Percentiles rank a stretch among this genome's conserved stretches.
These are phyloP conservation scores for Rhagium mordax DNA, from an alignment of 2,888 invertebrate genomes.

Conservation along the genomic window DNA sequence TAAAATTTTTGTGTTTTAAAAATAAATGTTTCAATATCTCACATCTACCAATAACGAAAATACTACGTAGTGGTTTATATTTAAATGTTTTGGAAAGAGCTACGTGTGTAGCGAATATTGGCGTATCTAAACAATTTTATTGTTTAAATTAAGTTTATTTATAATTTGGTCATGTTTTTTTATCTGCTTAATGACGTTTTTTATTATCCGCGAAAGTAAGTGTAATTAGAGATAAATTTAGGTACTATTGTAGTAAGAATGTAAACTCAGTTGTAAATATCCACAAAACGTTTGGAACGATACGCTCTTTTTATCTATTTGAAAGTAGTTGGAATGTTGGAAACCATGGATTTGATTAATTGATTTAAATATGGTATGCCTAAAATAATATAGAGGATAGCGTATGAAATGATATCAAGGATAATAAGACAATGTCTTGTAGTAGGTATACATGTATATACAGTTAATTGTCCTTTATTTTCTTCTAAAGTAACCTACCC, in stretches of 20 bases:
- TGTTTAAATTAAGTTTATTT: constrained; percentile 21
- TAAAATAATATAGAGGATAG: too few relatives aligned
- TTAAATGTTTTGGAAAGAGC: background rate
- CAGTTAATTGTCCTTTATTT: too few relatives aligned
- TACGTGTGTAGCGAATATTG: background rate
- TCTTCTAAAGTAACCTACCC: too few relatives aligned
- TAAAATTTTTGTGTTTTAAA: too few relatives aligned
- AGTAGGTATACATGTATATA: too few relatives aligned
- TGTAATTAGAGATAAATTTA: constrained; percentile 4
- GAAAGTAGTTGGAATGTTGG: too few relatives aligned
- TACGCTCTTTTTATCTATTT: too few relatives aligned
- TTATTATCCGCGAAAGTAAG: constrained; percentile 9
- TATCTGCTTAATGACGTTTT: constrained; percentile 20
- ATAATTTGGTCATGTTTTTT: constrained; percentile 17
- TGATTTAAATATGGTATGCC: too few relatives aligned
- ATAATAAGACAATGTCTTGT: too few relatives aligned
- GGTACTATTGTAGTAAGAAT: background rate
- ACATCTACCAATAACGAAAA: background rate
- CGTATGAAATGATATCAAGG: too few relatives aligned
- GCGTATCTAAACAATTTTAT: constrained; percentile 20
- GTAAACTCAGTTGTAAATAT: background rate
- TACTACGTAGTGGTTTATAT: background rate
- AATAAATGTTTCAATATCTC: background rate
- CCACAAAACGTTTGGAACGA: too few relatives aligned
- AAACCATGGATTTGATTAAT: too few relatives aligned